Conservation (phyloP, 2,888 invertebrate genomes). For the Plebejus anna region DNA sequence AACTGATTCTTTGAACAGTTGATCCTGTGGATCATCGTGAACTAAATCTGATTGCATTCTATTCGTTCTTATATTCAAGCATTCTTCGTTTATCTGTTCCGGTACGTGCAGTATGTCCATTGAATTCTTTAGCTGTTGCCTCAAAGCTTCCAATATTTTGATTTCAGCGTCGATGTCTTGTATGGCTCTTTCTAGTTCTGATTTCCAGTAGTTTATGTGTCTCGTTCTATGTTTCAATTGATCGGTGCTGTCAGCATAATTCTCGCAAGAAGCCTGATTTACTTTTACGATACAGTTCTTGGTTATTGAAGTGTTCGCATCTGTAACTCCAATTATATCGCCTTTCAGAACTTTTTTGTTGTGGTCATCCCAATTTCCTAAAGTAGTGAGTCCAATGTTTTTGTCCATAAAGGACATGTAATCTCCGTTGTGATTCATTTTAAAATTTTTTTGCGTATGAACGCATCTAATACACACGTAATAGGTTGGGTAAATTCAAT, state of each 20-base stretch:
- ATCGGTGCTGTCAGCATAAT: slow-evolving; percentile 65
- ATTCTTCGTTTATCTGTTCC: slow-evolving; percentile 81
- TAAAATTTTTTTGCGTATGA: slow-evolving; percentile 45
- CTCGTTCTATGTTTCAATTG: slow-evolving; percentile 62
- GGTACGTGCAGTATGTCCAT: slow-evolving; percentile 61
- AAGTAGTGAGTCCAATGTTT: slow-evolving; percentile 55
- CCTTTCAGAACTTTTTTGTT: slow-evolving; percentile 63
- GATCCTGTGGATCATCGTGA: slow-evolving; percentile 87
- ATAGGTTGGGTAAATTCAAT: neutral
- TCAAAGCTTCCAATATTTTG: slow-evolving; percentile 54
- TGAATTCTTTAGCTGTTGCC: slow-evolving; percentile 71
- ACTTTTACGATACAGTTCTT: slow-evolving; percentile 72
- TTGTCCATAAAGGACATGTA: slow-evolving; percentile 60
- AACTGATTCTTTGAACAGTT: slow-evolving; percentile 85
- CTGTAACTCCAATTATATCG: slow-evolving; percentile 64
- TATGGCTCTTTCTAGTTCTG: slow-evolving; percentile 65
- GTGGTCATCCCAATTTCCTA: slow-evolving; percentile 64
- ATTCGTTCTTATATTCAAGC: slow-evolving; percentile 82
- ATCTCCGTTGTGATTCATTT: slow-evolving; percentile 55
- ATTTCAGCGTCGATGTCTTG: slow-evolving; percentile 68
- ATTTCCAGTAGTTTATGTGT: slow-evolving; percentile 73
- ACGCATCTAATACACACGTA: neutral
- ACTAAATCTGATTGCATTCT: slow-evolving; percentile 87
- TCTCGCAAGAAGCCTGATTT: slow-evolving; percentile 64
- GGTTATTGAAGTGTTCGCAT: slow-evolving; percentile 64